phyloP scores from a whole-genome alignment of 2,888 invertebrate species.

The Calameuta filiformis region DNA sequence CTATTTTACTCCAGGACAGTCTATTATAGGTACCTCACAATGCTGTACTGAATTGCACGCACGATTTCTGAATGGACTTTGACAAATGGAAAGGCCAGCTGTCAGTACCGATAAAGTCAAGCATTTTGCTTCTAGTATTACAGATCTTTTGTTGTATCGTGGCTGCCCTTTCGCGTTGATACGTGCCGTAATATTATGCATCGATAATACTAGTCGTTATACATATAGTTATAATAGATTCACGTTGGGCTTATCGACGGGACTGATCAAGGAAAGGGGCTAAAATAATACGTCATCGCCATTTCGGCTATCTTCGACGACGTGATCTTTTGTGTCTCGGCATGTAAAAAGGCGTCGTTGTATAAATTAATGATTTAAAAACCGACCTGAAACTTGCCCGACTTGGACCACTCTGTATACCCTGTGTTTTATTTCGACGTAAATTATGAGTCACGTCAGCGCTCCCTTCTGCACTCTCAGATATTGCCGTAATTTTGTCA shows the following conservation, averaged over 20 bases:
- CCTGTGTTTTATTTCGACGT: neutral
- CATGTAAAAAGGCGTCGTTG: neutral
- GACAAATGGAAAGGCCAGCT: too few species aligned
- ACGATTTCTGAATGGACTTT: too few species aligned
- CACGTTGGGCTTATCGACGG: neutral
- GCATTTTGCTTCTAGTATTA: too few species aligned
- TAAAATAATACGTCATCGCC: conserved; percentile 1
- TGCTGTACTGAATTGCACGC: too few species aligned
- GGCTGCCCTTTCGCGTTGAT: neutral
- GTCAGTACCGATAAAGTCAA: too few species aligned
- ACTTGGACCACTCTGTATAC: too few species aligned
- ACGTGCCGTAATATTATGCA: neutral
- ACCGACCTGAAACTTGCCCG: neutral
- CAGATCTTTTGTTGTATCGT: too few species aligned
- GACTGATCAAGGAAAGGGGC: neutral
- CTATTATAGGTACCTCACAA: too few species aligned
- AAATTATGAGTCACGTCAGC: neutral
- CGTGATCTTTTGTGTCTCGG: neutral
- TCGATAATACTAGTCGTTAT: neutral
- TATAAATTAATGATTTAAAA: neutral
- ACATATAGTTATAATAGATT: too few species aligned
- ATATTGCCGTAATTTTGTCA: neutral
- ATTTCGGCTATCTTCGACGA: neutral
- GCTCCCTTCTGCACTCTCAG: neutral
- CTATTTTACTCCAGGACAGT: too few species aligned